Percentiles rank a stretch among this genome's conserved stretches.
phyloP scores from a whole-genome alignment of 2,797 vertebrate species.

The Eulemur coronatus region DNA sequence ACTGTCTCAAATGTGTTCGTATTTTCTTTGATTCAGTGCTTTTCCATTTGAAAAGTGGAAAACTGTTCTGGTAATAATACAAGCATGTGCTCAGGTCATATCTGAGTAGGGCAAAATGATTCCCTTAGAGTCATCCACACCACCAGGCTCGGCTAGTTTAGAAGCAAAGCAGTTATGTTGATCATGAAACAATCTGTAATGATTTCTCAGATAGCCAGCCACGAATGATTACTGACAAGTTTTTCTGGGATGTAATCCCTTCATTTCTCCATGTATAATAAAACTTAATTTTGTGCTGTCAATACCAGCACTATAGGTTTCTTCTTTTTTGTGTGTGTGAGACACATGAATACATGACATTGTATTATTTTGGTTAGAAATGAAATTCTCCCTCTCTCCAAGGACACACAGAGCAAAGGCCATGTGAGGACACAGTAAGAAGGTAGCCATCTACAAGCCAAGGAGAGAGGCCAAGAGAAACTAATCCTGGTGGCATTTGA shows the following conservation, averaged over 20 bases:
- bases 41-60: background rate
- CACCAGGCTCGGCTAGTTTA: background rate
- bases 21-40: background rate
- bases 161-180: background rate
- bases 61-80: background rate
- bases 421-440: too few species aligned
- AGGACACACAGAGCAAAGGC: too few species aligned
- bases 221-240: background rate
- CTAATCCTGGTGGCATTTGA: too few species aligned
- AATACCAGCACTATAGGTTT: slow-evolving; percentile 3
- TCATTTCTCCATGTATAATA: background rate
- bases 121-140: background rate
- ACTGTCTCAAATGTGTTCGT: background rate
- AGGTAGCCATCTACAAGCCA: too few species aligned
- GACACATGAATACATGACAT: background rate
- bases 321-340: slow-evolving; percentile 9
- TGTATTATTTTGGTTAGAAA: background rate
- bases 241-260: background rate
- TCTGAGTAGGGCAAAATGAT: background rate
- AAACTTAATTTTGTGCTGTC: slow-evolving; percentile 24
- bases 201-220: slow-evolving; percentile 21
- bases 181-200: background rate
- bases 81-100: background rate
- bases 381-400: background rate
- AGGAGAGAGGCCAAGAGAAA: too few species aligned